Percentiles rank a stretch among this genome's conserved stretches.
Conservation (phyloP, 2,113 vertebrate species). For the Galemys pyrenaicus region DNA sequence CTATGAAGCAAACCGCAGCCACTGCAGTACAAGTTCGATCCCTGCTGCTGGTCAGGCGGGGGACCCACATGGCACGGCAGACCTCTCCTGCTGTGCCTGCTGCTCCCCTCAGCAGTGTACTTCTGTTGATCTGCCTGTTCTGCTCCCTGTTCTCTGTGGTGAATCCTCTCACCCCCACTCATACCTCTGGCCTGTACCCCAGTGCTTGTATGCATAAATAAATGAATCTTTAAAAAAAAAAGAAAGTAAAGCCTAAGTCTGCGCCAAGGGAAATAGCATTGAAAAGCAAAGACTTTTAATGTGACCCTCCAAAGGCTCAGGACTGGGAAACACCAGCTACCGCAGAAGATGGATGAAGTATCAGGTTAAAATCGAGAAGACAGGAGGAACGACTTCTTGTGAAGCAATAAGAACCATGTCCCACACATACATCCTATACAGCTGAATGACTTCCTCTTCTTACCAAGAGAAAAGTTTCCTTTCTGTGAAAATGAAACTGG, state of each 20-base stretch:
- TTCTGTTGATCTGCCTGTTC: no score
- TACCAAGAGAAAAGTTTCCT: conserved; percentile 24
- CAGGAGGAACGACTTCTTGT: neutral
- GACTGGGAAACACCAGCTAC: neutral
- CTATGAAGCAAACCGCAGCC: no score
- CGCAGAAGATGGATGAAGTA: neutral
- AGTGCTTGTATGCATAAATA: no score
- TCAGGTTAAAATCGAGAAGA: neutral
- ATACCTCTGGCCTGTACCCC: no score
- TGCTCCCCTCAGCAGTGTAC: no score
- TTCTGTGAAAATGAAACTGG: conserved; percentile 47
- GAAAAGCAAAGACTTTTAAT: neutral
- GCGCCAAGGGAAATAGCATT: neutral
- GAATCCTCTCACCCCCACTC: no score
- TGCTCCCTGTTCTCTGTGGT: no score
- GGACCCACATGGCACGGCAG: no score
- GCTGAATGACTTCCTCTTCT: conserved; percentile 31
- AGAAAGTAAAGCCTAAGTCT: neutral
- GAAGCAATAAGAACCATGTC: neutral
- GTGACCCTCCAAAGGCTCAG: neutral
- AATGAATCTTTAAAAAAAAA: no score
- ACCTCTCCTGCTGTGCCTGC: no score
- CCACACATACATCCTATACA: neutral
- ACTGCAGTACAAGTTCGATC: no score
- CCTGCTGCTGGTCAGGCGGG: no score